Percentiles rank a stretch among this genome's conserved stretches.
Evolutionary conservation across 2,888 invertebrate species (phyloP).

Genomic region (Allacma fusca): DNA sequence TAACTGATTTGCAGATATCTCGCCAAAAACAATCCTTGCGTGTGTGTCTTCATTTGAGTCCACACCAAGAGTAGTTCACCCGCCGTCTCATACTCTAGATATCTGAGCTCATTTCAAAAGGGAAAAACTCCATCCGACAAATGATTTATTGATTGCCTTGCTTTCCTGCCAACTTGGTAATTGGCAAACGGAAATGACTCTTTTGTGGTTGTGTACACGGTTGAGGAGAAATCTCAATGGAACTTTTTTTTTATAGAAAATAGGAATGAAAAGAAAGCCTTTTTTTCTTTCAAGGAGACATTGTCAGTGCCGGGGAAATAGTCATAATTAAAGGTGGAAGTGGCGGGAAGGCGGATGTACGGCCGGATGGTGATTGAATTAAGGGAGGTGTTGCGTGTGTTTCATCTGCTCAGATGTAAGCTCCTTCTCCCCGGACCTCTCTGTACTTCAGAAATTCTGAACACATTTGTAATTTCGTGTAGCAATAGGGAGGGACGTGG

Average conservation of each 20-base stretch:
- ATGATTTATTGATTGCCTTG: slow-evolving; percentile 11
- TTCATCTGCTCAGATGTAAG: not conserved
- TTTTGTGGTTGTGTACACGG: not conserved
- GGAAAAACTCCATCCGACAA: not conserved
- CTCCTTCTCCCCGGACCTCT: not conserved
- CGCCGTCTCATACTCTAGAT: too few species aligned
- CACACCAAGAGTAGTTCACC: too few species aligned
- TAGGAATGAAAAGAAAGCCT: too few species aligned
- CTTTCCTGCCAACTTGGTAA: slow-evolving; percentile 9
- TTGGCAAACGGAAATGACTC: slow-evolving; percentile 3
- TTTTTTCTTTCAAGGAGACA: not conserved
- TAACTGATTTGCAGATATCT: slow-evolving; percentile 6
- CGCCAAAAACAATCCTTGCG: too few species aligned
- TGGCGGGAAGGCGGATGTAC: not conserved
- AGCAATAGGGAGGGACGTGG: too few species aligned
- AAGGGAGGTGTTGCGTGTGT: not conserved
- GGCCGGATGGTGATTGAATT: not conserved
- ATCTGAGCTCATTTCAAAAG: not conserved
- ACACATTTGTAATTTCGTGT: too few species aligned
- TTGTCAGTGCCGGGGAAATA: not conserved
- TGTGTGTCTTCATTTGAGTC: too few species aligned
- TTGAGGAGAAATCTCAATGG: too few species aligned
- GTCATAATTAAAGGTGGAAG: slow-evolving; percentile 1
- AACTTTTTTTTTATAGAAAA: too few species aligned
- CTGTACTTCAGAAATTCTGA: too few species aligned